Evolutionary conservation across 2,113 vertebrate genomes (phyloP).

Genomic region (Nothobranchius kuhntae): DNA sequence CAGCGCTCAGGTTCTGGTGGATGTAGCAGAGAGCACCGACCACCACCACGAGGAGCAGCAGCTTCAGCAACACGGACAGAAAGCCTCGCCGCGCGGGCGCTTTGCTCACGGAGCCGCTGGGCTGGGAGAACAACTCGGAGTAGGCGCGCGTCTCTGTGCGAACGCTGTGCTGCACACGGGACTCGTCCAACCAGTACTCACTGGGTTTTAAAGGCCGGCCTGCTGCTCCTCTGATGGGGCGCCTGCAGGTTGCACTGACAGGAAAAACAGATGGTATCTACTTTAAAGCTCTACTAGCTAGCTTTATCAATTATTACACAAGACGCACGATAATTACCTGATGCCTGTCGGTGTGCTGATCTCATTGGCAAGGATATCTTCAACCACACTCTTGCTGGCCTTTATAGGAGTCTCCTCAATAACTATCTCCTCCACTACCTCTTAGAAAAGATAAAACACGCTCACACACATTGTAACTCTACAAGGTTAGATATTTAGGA

Average conservation of each 20-base stretch:
- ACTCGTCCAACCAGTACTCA: conserved; percentile 89
- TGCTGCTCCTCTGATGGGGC: conserved; percentile 92
- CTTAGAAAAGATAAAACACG: not conserved
- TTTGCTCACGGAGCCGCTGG: conserved; percentile 25
- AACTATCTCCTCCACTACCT: conserved; percentile 78
- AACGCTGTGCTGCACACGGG: conserved; percentile 56
- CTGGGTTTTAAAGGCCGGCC: conserved; percentile 86
- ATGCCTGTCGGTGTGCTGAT: conserved; percentile 92
- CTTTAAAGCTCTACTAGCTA: not conserved
- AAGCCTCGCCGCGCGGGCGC: conserved; percentile 59
- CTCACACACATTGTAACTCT: not conserved
- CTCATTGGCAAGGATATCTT: conserved; percentile 94
- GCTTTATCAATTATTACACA: not conserved
- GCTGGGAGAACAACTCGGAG: conserved; percentile 52
- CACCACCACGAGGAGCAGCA: conserved; percentile 84
- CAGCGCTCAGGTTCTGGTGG: conserved; percentile 89
- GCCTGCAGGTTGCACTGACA: conserved; percentile 89
- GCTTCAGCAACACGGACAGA: conserved; percentile 85
- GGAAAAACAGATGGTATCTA: not conserved
- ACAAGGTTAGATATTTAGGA: not conserved
- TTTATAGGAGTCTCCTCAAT: conserved; percentile 75
- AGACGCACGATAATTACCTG: conserved; percentile 76
- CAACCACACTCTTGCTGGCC: conserved; percentile 86
- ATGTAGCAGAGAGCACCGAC: conserved; percentile 81
- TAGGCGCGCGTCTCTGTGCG: conserved; percentile 61